Percentiles rank a stretch among this genome's conserved stretches.
These are phyloP conservation scores for Mesodorylaimus sp. DNA, from an alignment of 2,888 invertebrate genomes.

Conservation along the genomic window DNA sequence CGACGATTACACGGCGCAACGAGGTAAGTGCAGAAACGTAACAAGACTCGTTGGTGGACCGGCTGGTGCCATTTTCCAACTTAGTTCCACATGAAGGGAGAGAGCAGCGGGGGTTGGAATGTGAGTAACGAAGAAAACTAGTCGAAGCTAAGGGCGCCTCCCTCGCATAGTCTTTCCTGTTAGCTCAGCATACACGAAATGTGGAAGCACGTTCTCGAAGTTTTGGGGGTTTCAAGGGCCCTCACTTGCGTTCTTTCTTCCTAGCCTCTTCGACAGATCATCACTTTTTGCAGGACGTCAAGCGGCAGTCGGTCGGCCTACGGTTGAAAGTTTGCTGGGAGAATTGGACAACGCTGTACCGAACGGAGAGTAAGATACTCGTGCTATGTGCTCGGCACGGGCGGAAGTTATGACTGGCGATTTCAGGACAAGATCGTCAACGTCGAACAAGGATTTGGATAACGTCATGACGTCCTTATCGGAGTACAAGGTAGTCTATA, in stretches of 20 bases:
- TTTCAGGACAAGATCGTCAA: slow-evolving; percentile 25
- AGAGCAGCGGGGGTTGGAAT: too few species aligned
- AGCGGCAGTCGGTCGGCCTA: slow-evolving; percentile 43
- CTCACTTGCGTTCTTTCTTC: not conserved
- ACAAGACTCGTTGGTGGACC: not conserved
- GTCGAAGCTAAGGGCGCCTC: too few species aligned
- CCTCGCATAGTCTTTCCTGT: too few species aligned
- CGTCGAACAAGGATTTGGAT: slow-evolving; percentile 79
- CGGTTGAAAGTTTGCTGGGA: slow-evolving; percentile 70
- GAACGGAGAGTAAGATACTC: slow-evolving; percentile 15
- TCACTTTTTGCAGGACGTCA: not conserved
- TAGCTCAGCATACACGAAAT: too few species aligned
- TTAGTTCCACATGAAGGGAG: too few species aligned
- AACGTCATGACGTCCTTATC: slow-evolving; percentile 87
- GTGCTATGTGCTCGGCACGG: not conserved
- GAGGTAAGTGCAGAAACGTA: not conserved
- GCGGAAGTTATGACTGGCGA: not conserved
- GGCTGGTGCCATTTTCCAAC: not conserved
- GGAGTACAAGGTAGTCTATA: slow-evolving; percentile 60
- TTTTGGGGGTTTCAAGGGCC: not conserved
- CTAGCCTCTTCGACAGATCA: too few species aligned
- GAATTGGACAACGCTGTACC: slow-evolving; percentile 44
- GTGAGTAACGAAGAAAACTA: too few species aligned
- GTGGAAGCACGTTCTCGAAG: too few species aligned
- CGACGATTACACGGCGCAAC: slow-evolving; percentile 7